Base-by-base conservation (phyloP, 1,140 invertebrate species). In the Drosophila ananassae region DNA sequence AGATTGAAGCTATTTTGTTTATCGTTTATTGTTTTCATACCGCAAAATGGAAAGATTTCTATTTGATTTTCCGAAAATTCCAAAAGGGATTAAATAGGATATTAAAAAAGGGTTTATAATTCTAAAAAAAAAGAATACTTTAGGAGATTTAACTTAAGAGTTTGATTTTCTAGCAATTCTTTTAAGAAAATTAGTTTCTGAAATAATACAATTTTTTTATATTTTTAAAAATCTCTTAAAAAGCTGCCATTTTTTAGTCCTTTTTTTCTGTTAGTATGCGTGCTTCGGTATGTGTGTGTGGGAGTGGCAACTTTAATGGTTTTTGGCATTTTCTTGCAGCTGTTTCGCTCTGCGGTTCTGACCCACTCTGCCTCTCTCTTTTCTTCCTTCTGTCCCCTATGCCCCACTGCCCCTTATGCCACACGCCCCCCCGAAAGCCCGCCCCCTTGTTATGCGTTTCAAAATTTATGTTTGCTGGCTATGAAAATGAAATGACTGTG, bases 401-500 rank as follows among this genome's bases (percentile, higher is more conserved):
- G 53, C 50, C 50, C 13, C 34, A 7, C n/a, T 21, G 0, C 0
- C 30, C n/a, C 25, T 13, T n/a, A n/a, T n/a, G n/a, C n/a, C n/a
- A n/a, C n/a, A n/a, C n/a, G n/a, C n/a, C 34, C 34, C 34, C 17
- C 17, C 17, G 17, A 17, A 17, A 0, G 2, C 58, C 32, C 37
- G 24, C 12, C 13, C 9, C 52, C 28, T 71, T 6, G 50, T 48
- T 59, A 76, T 77, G 69, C 75, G 71, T 82, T 82, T 89, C 78
- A 87, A 87, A 87, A 87, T 87, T 87, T 87, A 87, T 87, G 83
- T 89, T 87, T 87, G 84, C 73, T 77, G 83, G 83, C 83, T 87
- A 89, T 87, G 83, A 89, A 87, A 87, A 87, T 89, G 83, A 87
- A 87, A 87, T 87, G 83, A 89, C 83, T 87, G 83, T 89, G 83